Conservation (phyloP, 2,888 invertebrate genomes). For the Ectropis crepuscularia region DNA sequence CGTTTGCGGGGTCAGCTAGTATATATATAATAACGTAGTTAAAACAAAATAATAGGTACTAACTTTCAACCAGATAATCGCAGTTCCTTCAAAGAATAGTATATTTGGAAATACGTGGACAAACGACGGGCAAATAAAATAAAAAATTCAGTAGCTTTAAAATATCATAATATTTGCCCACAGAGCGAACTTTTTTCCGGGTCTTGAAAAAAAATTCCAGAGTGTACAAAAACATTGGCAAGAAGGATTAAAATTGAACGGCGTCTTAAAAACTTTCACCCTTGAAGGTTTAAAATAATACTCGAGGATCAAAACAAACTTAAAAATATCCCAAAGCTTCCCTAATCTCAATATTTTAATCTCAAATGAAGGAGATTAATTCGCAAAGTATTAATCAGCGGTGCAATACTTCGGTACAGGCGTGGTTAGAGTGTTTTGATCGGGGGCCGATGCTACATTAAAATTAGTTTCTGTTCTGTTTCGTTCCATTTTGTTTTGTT, state of each 20-base stretch:
- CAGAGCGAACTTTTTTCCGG: too few relatives aligned
- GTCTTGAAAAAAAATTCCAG: neutral
- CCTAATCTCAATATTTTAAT: slow-evolving; percentile 35
- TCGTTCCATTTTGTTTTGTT: too few relatives aligned
- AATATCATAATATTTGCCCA: too few relatives aligned
- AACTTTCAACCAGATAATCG: too few relatives aligned
- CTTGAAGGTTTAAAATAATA: slow-evolving; percentile 18
- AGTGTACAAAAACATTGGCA: slow-evolving; percentile 4
- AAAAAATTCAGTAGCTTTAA: too few relatives aligned
- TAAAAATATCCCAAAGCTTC: slow-evolving; percentile 19
- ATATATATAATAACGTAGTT: too few relatives aligned
- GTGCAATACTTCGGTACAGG: slow-evolving; percentile 26
- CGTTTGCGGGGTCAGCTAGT: too few relatives aligned
- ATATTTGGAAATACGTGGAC: too few relatives aligned
- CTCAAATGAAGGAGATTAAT: slow-evolving; percentile 41
- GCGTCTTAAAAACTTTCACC: slow-evolving; percentile 10
- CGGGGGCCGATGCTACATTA: neutral
- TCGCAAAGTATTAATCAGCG: slow-evolving; percentile 32
- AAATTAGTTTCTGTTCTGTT: too few relatives aligned
- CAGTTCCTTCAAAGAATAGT: too few relatives aligned
- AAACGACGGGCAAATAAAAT: too few relatives aligned
- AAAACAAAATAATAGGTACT: too few relatives aligned
- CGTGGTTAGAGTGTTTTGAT: neutral
- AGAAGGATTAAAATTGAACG: slow-evolving; percentile 10
- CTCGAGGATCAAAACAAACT: slow-evolving; percentile 21